Base-by-base conservation (phyloP, 2,113 vertebrate species). In the Embiotoca jacksoni region DNA sequence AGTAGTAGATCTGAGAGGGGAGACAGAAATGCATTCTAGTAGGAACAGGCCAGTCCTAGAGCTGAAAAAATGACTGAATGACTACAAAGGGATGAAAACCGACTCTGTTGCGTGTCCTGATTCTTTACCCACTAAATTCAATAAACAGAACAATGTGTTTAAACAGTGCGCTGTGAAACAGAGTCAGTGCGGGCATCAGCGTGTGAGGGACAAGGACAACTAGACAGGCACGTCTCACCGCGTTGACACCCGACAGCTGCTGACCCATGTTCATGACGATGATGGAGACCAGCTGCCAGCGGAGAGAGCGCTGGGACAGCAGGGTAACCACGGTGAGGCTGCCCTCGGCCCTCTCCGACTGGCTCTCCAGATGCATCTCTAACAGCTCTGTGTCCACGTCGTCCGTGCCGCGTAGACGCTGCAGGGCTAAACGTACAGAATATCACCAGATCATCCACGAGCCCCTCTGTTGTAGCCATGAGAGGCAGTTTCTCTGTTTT, bases 211-310 rank as follows among this genome's bases (percentile, higher is more conserved):
- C 0, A 49, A 37, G 30, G 44, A 66, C 1, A 53, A 59, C 13
- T 4, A 33, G 62, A 41, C 9, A 0, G 31, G 35, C 1, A 2
- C 1, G 0, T 65, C 94, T 84, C 92, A 98, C 97, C 69, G 79
- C 97, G 0, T 98, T 98, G 72, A 98, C 82, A 11, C 97, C 97
- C 0, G 97, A 98, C 78, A 98, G 95, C 94, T 99, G 98, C 90
- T 99, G 97, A 33, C 97, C 97, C 84, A 93, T 96, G 83, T 92
- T 98, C 93, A 98, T 93, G 75, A 94, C 30, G 0, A 97, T 41
- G 78, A 97, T 81, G 16, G 96, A 97, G 84, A 97, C 68, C 37
- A 98, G 92, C 89, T 98, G 98, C 98, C 97, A 99, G 32, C 96
- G 94, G 57, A 98, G 88, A 4, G 96, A 94, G 61, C 75, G 92